Conservation (phyloP, 2,888 invertebrate genomes). For the Cataglyphis livida region DNA sequence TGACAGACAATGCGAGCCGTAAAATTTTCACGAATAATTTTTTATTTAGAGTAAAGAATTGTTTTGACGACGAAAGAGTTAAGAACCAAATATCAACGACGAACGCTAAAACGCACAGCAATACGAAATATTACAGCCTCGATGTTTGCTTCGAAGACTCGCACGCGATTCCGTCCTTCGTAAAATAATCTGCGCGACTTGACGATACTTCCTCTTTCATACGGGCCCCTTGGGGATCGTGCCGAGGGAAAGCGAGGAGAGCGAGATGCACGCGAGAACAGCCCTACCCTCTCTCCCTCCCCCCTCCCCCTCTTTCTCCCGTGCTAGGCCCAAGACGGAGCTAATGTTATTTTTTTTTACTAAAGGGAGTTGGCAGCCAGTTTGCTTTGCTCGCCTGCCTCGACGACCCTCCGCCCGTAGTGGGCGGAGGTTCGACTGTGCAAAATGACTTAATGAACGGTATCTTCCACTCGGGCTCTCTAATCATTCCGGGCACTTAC, state of each 20-base stretch:
- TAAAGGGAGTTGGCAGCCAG: conserved; percentile 73
- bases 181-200: conserved; percentile 26
- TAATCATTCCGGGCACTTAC: conserved; percentile 78
- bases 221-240: conserved; percentile 6
- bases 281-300: neutral
- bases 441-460: conserved; percentile 78
- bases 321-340: conserved; percentile 57
- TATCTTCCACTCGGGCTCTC: conserved; percentile 75
- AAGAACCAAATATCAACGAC: neutral
- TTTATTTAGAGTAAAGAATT: neutral
- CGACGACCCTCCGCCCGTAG: conserved; percentile 53
- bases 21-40: neutral
- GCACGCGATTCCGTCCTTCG: conserved; percentile 36
- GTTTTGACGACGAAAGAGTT: neutral
- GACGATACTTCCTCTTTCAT: conserved; percentile 28
- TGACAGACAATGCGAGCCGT: neutral
- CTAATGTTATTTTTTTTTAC: conserved; percentile 74
- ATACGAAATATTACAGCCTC: neutral
- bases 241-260: neutral
- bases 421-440: conserved; percentile 76
- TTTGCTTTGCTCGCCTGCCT: conserved; percentile 67
- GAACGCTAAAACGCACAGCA: neutral
- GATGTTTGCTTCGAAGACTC: conserved; percentile 11
- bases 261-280: neutral
- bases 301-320: neutral